Conservation (phyloP, 2,888 invertebrate genomes). For the Dioctria linearis region DNA sequence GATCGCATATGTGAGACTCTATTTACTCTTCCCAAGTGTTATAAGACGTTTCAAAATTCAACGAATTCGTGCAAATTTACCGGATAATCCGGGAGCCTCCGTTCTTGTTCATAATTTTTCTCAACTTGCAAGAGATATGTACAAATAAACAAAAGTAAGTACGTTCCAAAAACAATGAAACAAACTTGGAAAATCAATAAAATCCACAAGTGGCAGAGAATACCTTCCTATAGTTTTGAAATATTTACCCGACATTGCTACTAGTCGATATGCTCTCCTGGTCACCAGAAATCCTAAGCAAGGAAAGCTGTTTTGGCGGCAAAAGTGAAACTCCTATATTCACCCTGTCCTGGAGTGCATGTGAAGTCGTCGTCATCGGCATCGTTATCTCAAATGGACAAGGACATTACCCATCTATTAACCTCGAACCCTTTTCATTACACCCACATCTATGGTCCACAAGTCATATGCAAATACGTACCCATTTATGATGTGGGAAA, state of each 20-base stretch:
- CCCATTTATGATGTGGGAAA: slow-evolving; percentile 14
- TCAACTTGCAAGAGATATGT: too few relatives aligned
- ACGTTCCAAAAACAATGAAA: too few relatives aligned
- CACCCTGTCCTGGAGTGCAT: slow-evolving; percentile 1
- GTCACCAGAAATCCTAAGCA: slow-evolving; percentile 51
- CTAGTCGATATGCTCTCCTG: slow-evolving; percentile 44
- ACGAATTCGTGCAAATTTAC: too few relatives aligned
- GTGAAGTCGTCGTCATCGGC: too few relatives aligned
- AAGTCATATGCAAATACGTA: slow-evolving; percentile 1
- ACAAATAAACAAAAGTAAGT: too few relatives aligned
- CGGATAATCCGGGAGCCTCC: too few relatives aligned
- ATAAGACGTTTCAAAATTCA: too few relatives aligned
- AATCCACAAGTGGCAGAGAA: slow-evolving; percentile 39
- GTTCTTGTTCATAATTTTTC: too few relatives aligned
- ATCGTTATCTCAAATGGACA: too few relatives aligned
- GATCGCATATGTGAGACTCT: too few relatives aligned
- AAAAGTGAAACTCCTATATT: slow-evolving; percentile 49
- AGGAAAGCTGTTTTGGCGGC: slow-evolving; percentile 59
- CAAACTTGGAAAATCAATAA: slow-evolving; percentile 20
- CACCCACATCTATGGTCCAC: slow-evolving; percentile 28
- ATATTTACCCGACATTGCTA: background rate
- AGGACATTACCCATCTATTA: background rate
- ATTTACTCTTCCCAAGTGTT: too few relatives aligned
- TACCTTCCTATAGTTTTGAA: background rate
- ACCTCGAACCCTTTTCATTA: slow-evolving; percentile 8